Conservation (phyloP, 2,797 vertebrate genomes). For the Poeciliopsis paucimaculata region DNA sequence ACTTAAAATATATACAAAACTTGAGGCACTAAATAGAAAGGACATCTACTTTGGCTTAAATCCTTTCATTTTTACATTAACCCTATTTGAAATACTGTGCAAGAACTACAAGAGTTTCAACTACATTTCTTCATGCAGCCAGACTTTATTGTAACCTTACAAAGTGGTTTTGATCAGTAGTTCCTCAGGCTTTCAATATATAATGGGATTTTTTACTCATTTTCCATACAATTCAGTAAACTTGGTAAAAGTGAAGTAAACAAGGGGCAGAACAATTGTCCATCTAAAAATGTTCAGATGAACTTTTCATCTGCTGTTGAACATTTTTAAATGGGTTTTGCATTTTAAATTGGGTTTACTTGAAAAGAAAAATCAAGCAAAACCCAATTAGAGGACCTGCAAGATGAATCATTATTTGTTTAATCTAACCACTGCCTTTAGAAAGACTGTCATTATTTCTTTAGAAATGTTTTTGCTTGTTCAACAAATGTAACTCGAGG, state of each 20-base stretch:
- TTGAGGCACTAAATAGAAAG: conserved; percentile 27
- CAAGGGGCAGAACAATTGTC: background rate
- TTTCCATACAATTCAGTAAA: background rate
- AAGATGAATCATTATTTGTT: background rate
- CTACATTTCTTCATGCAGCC: background rate
- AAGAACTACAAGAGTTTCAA: background rate
- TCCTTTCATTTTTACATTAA: conserved; percentile 10
- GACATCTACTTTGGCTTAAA: conserved; percentile 1
- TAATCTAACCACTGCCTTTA: background rate
- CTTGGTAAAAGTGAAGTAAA: background rate
- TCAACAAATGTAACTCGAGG: background rate
- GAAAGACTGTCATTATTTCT: background rate
- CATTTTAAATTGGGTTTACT: too few relatives aligned
- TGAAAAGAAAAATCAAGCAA: background rate
- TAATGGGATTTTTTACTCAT: background rate
- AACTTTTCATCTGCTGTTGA: too few relatives aligned
- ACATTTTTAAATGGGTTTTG: too few relatives aligned
- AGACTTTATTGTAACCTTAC: background rate
- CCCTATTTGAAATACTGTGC: background rate
- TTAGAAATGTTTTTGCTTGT: background rate
- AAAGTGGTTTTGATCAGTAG: background rate
- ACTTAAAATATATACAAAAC: conserved; percentile 36
- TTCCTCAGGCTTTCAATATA: background rate
- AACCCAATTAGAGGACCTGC: background rate
- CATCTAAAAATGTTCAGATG: background rate